A percentile compares a stretch with the other conserved stretches of the same genome.
Conservation (phyloP, 2,113 vertebrate species). For the Dascyllus trimaculatus region DNA sequence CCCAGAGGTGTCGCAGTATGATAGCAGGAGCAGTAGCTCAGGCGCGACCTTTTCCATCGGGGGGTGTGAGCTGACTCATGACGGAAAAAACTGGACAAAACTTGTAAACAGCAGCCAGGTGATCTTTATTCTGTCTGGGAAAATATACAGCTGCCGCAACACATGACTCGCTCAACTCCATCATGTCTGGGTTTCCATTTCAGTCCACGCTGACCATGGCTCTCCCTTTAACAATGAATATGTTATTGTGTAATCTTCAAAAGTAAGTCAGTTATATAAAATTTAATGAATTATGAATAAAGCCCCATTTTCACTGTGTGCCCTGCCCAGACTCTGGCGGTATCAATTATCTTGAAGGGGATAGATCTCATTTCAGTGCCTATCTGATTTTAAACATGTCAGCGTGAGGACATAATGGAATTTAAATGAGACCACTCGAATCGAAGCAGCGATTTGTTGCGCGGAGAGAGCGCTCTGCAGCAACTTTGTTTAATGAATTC, state of each 20-base stretch:
- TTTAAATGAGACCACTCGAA: conserved; percentile 66
- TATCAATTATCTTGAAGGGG: conserved; percentile 69
- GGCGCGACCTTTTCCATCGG: conserved; percentile 65
- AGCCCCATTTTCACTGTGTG: conserved; percentile 57
- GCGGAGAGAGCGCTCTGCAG: conserved; percentile 3
- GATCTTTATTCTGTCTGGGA: neutral
- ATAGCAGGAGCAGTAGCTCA: conserved; percentile 24
- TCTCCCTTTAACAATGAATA: conserved; percentile 57
- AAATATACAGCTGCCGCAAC: neutral
- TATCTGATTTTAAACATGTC: conserved; percentile 66
- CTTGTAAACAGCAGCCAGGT: conserved; percentile 17
- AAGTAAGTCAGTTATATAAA: conserved; percentile 75
- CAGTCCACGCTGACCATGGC: conserved; percentile 26
- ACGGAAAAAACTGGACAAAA: neutral
- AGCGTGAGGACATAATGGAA: conserved; percentile 66
- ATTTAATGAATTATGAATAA: conserved; percentile 77
- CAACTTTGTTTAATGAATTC: conserved; percentile 31
- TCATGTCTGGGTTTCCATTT: conserved; percentile 13
- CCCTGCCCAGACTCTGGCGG: conserved; percentile 31
- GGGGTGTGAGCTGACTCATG: neutral
- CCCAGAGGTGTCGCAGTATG: conserved; percentile 45
- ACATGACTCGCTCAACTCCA: neutral
- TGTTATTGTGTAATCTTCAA: conserved; percentile 67
- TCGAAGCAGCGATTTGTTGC: conserved; percentile 42
- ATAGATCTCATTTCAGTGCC: conserved; percentile 60